Base-by-base conservation (phyloP, 2,113 vertebrate genomes). In the Grammomys surdaster region DNA sequence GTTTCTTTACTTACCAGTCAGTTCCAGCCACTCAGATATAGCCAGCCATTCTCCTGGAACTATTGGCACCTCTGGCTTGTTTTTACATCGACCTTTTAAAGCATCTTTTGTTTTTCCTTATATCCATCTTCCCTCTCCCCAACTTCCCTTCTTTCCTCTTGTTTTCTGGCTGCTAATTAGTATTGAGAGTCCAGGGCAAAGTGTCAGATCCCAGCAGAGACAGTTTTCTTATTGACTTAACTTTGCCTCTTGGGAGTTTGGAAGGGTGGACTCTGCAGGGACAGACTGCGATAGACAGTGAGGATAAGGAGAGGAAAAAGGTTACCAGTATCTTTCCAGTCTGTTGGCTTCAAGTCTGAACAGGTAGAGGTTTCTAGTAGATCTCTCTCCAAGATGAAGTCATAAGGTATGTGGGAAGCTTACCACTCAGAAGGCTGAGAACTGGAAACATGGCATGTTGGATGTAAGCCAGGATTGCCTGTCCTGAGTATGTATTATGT, bases 301-400 rank as follows among this genome's bases (percentile, higher is more conserved):
- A 82, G 40, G 36, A 46, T 14, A 72, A 86, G 51, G 69, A 58
- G 56, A 81, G 56, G 82, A 77, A 54, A 73, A 11, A 26, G 43
- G 77, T 26, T 6, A 5, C 2, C 36, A 26, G 43, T 28, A 12
- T 89, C 56, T 92, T 76, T 88, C 31, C 28, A 26, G 26, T 31
- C 60, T 56, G 12, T 40, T 85, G 76, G n/a, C 48, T 77, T 96
- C 43, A 84, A 9, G 72, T 91, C 69, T 75, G 78, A 91, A 81
- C 36, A 78, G 72, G n/a, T 9, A 72, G 51, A 94, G 36, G 5
- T 75, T 94, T 90, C 56, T 95, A 88, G 84, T 17, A 58, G 36
- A 78, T n/a, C 56, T 46, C 7, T 46, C 40, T 46, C 46, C 56
- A 46, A 95, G 40, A 24, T 69, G 40, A 86, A 36, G 78, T 48